Conservation (phyloP, 2,797 vertebrate species). For the Perodicticus potto region DNA sequence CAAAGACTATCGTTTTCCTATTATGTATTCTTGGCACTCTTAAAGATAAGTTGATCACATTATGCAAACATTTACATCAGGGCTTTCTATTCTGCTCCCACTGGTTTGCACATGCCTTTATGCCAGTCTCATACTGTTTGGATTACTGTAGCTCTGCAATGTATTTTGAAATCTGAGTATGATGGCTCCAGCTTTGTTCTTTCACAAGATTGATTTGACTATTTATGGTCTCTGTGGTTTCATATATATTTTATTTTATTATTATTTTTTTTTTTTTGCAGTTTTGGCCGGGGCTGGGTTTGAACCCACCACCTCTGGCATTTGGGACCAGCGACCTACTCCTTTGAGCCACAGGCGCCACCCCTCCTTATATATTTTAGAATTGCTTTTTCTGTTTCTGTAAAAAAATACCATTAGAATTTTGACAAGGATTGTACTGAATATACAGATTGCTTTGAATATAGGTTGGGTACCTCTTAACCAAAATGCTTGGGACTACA, state of each 20-base stretch:
- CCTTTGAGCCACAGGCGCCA: too few relatives aligned
- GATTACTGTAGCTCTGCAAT: not conserved
- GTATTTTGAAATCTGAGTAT: not conserved
- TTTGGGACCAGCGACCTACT: too few relatives aligned
- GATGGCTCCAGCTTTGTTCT: not conserved
- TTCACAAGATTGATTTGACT: not conserved
- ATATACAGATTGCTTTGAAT: not conserved
- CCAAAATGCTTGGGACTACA: not conserved
- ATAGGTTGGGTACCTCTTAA: not conserved
- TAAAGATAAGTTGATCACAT: not conserved
- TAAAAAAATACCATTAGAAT: not conserved
- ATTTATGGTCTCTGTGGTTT: not conserved
- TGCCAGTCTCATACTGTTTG: not conserved
- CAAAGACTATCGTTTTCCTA: not conserved
- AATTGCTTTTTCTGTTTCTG: not conserved
- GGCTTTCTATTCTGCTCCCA: not conserved
- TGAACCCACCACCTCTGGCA: too few relatives aligned
- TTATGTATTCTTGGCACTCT: not conserved
- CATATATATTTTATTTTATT: not conserved
- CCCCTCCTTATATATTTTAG: not conserved
- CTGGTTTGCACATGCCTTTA: not conserved
- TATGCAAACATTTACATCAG: not conserved
- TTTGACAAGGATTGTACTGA: not conserved
- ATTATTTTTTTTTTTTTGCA: too few relatives aligned
- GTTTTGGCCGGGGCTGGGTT: too few relatives aligned